phyloP scores from a whole-genome alignment of 2,113 vertebrate species.

The Acrocephalus arundinaceus region DNA sequence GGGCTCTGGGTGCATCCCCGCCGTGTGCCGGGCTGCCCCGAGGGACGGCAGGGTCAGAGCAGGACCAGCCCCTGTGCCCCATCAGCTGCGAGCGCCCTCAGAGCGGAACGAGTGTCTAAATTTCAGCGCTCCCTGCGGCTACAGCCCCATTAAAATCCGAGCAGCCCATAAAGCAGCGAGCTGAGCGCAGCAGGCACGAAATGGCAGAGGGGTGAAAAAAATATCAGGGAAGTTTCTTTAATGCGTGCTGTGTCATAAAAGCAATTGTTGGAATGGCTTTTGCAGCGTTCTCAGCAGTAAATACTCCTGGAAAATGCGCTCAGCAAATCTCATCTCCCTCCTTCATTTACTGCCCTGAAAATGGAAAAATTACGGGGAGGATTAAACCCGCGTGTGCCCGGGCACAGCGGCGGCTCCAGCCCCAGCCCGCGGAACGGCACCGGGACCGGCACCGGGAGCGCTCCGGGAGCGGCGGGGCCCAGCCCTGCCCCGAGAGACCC shows the following conservation, averaged over 20 bases:
- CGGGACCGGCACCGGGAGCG: too few species aligned
- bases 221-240: background rate
- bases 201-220: background rate
- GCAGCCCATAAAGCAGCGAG: background rate
- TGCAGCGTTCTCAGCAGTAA: slow-evolving; percentile 13
- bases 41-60: too few species aligned
- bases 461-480: too few species aligned
- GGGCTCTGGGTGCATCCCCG: background rate
- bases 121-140: background rate
- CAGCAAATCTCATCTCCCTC: background rate
- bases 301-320: background rate
- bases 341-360: slow-evolving; percentile 4
- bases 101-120: background rate
- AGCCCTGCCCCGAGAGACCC: too few species aligned
- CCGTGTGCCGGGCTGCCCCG: rapidly evolving
- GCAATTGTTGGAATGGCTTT: background rate
- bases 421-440: background rate
- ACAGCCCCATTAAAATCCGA: background rate
- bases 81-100: background rate
- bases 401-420: background rate
- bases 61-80: background rate
- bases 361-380: background rate
- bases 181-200: background rate
- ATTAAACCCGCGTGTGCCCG: background rate
- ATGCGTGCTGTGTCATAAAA: slow-evolving; percentile 24